Base-by-base conservation (phyloP, 1,140 invertebrate genomes). In the Steinernema khuongi region DNA sequence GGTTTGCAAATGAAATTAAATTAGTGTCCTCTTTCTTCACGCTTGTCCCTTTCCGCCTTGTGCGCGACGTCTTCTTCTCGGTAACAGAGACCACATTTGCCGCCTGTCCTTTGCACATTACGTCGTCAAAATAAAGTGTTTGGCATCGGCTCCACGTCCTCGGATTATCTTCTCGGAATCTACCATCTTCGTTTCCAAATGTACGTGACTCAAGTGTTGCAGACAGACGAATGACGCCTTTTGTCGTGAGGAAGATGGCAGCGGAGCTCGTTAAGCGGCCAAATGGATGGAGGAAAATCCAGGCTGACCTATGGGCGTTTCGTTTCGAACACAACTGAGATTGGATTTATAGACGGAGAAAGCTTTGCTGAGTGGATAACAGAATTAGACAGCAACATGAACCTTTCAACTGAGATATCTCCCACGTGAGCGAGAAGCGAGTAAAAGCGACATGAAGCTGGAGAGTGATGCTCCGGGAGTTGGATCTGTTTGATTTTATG, bases 301-400 rank as follows among this genome's bases (percentile, higher is more conserved):
- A 60, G 22, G 50, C 50, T 41, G 36, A 41, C 36, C 36, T 60
- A 60, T 60, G 50, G 19, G 50, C 50, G 50, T 60, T 22, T 60
- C 50, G 22, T 4, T 11, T 41, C 36, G 36, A 41, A 11, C 50
- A 60, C 50, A 60, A 22, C 50, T 60, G 26, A 60, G 50, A 60
- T 60, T 60, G 50, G 50, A 60, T 60, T 60, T 60, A 60, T 60
- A 26, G 50, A 60, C 26, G n/a, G 36, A 22, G 50, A 60, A 60
- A 60, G 50, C 50, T 60, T 14, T 60, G 50, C 50, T 60, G 50
- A 60, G 50, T 60, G 50, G 50, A 60, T 60, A 60, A 60, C 50
- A 60, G 50, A 60, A 60, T 60, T 60, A 60, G 50, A 60, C 50
- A 60, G 50, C 50, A 26, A 60, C 50, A 60, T 22, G 50, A 60